Evolutionary conservation across 2,797 vertebrate genomes (phyloP).

Genomic region (Lagocephalus sceleratus): DNA sequence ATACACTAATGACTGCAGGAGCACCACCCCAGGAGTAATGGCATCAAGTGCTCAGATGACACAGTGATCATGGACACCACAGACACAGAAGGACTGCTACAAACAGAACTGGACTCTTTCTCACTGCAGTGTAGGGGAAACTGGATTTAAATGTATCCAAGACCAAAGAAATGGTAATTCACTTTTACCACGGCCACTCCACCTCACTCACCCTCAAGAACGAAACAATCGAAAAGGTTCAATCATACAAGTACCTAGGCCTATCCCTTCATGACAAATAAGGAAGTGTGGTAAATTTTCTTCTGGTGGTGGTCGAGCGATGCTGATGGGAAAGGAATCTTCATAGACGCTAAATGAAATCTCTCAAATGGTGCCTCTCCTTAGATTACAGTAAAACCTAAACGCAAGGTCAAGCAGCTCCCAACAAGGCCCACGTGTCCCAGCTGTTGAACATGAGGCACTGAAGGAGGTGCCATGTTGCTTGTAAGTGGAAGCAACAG

Average conservation of each 20-base stretch:
- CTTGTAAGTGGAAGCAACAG: conserved; percentile 22
- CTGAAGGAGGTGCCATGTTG: conserved; percentile 35
- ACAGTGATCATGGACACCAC: no score
- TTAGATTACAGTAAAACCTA: not conserved
- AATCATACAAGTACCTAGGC: conserved; percentile 17
- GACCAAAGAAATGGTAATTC: no score
- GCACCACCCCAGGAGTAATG: no score
- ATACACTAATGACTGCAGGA: no score
- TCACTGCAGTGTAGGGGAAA: no score
- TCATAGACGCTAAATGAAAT: not conserved
- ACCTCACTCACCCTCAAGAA: no score
- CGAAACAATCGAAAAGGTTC: no score
- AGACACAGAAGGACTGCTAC: no score
- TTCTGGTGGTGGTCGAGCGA: no score
- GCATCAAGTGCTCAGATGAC: no score
- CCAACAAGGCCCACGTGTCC: conserved; percentile 10
- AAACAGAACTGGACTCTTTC: no score
- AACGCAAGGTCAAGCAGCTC: conserved; percentile 6
- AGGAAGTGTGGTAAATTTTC: conserved; percentile 46
- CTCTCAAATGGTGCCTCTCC: not conserved
- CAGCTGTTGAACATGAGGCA: conserved; percentile 35
- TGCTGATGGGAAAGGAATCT: not conserved
- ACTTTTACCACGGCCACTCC: not conserved
- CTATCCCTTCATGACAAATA: conserved; percentile 60
- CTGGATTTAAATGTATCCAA: no score